Conservation (phyloP, 1,140 invertebrate genomes). For the Dufourea novaeangliae region DNA sequence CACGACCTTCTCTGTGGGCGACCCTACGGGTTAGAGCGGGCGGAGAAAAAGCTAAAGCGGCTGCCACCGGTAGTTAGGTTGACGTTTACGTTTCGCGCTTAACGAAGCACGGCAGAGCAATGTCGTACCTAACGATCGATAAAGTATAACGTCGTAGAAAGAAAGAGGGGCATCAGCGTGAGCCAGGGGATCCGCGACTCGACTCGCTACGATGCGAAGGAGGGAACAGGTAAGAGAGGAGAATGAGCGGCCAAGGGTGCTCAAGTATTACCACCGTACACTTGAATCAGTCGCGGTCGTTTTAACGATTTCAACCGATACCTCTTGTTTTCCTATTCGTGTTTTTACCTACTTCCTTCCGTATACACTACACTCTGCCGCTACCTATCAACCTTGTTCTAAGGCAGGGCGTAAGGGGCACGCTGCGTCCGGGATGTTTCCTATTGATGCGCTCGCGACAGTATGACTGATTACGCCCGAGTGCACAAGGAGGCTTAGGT, state of each 20-base stretch:
- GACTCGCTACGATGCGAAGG: neutral
- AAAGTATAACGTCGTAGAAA: constrained; percentile 51
- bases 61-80: constrained; percentile 52
- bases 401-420: too few species aligned
- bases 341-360: constrained; percentile 6
- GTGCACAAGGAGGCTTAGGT: too few species aligned
- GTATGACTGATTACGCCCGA: neutral
- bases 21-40: constrained; percentile 15
- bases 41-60: constrained; percentile 42
- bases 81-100: constrained; percentile 54
- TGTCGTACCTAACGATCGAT: constrained; percentile 58
- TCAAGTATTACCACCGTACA: neutral
- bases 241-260: neutral
- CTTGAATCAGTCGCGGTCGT: constrained; percentile 34
- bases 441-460: neutral
- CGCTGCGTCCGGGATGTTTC: neutral
- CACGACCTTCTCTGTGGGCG: constrained; percentile 42
- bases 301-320: constrained; percentile 40
- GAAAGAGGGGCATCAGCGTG: constrained; percentile 2
- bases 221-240: neutral
- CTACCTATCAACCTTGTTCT: neutral
- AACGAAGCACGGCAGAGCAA: constrained; percentile 48
- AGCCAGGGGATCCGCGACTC: neutral
- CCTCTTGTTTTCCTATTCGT: neutral
- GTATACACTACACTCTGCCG: neutral